Base-by-base conservation (phyloP, 2,113 vertebrate species). In the Takifugu bimaculatus region DNA sequence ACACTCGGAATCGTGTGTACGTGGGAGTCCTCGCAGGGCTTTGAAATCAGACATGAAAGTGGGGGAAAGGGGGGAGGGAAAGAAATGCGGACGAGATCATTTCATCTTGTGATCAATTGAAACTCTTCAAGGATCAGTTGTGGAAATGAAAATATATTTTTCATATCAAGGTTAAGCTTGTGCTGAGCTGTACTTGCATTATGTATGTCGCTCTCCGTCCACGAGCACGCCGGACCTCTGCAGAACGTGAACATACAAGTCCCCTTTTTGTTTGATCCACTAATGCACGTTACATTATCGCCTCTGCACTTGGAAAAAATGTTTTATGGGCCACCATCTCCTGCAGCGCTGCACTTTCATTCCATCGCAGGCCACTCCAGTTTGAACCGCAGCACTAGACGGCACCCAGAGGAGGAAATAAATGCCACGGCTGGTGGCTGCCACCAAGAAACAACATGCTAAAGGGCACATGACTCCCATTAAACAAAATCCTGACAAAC, bases 31-130 rank as follows among this genome's bases (percentile, higher is more conserved):
- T 54, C 49, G 61, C 62, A 68, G 74, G 58, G 78, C 79, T 85
- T 86, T 88, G 82, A 87, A 78, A 82, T 72, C 55, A 71, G 47
- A 77, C 77, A 82, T 84, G 62, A 86, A 86, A 81, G 75, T 75
- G 83, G 32, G 5, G 7, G 3, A 79, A 83, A 85, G 15, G 61
- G 50, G 54, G 77, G 68, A 81, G 4, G 72, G 63, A 64, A 65
- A 70, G 66, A 81, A 75, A 73, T 13, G 54, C 50, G 58, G 75
- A 63, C 61, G 54, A 54, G 54, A 29, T 26, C 50, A 58, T 77
- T 79, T 79, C 67, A 81, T 83, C 75, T 73, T 72, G 54, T 65
- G 70, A 72, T 81, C 65, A 63, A 65, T 64, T 71, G 63, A 70
- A n/a, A 15, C 53, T 51, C 52, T 62, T 35, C 5, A 26, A 44